Base-by-base conservation (phyloP, 2,113 vertebrate species). In the Thinocorus orbignyianus region DNA sequence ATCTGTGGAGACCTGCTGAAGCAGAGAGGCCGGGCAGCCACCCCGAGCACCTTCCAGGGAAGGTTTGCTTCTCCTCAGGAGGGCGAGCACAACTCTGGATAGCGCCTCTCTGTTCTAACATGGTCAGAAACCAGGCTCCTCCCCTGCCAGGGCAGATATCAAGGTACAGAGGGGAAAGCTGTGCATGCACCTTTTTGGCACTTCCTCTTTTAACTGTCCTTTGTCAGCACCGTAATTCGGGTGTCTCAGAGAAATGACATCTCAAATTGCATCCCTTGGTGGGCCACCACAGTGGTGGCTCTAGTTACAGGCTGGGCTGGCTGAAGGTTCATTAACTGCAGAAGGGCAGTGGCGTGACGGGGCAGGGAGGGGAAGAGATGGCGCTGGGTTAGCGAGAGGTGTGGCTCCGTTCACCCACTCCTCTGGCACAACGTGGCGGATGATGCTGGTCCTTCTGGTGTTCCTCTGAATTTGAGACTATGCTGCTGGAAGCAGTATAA, bases 371-470 rank as follows among this genome's bases (percentile, higher is more conserved):
- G 48, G 46, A 37, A 46, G 49, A 61, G 69, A 28, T 13, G 42
- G 17, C 2, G 3, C 30, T 17, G 33, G 60, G 41, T 30, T 81
- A 37, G 62, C 6, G 6, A 58, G 82, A 77, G 58, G 6, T 4
- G 23, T 23, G 42, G 51, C 31, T 52, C 42, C 3, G 0, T 48
- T 37, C 2, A 0, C 7, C 28, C 54, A 9, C 48, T 30, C 30
- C 41, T 48, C 49, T n/a, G 39, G 69, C 61, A 37, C 35, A 1
- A 7, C 5, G 8, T 48, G 61, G 39, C 41, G 46, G 60, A 24
- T 1, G 3, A 35, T 26, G 30, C 17, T 52, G 72, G 39, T 51
- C 2, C 1, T 68, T 58, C 39, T 42, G 20, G 19, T 31, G 44
- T 65, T 65, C 19, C 44, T 46, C 28, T 39, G 61, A 42, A 30